Conservation (phyloP, 2,797 vertebrate genomes). For the Squalus acanthias region DNA sequence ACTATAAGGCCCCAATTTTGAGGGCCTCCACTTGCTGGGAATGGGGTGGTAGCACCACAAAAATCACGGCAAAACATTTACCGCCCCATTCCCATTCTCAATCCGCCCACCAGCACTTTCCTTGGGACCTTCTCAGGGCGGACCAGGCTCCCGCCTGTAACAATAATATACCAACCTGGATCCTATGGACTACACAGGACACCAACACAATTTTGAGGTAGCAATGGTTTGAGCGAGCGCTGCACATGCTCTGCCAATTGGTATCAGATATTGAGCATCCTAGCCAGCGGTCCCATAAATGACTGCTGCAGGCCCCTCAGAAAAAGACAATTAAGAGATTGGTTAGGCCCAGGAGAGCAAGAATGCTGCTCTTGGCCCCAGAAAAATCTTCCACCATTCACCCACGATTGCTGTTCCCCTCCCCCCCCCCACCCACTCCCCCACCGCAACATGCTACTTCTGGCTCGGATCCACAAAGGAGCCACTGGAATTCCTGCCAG, state of each 20-base stretch:
- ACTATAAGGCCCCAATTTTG: neutral
- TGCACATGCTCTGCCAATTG: neutral
- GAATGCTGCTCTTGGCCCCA: neutral
- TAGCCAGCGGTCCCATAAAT: too few species aligned
- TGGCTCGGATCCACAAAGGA: neutral
- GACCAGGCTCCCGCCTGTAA: neutral
- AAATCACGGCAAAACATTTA: neutral
- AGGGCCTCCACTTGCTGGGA: neutral
- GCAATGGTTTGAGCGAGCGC: neutral
- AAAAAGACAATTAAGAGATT: neutral
- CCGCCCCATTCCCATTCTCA: neutral
- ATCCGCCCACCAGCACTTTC: neutral
- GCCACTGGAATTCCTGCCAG: neutral
- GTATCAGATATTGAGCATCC: neutral
- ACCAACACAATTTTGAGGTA: neutral
- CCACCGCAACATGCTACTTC: neutral
- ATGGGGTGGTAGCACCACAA: neutral
- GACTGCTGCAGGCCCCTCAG: neutral
- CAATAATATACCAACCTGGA: neutral
- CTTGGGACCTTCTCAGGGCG: neutral
- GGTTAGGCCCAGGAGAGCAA: neutral
- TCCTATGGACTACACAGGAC: neutral
- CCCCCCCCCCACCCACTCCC: too few species aligned
- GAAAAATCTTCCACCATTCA: neutral
- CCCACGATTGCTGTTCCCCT: neutral